These are phyloP conservation scores for Acleris emargana DNA, from an alignment of 2,888 invertebrate genomes.

Conservation along the genomic window DNA sequence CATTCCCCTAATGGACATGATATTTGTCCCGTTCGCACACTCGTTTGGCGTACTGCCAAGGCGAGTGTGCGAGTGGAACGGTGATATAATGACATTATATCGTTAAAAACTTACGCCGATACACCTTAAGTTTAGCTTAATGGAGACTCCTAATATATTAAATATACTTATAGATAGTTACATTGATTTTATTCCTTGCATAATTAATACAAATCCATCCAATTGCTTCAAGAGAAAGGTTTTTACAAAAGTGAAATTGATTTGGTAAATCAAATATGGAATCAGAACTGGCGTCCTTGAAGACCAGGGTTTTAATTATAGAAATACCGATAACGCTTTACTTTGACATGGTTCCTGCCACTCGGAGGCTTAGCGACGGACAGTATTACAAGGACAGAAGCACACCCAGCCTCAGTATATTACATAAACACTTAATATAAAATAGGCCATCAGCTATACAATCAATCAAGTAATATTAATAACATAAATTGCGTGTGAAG, in stretches of 20 bases:
- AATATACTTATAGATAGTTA: slow-evolving; percentile 77
- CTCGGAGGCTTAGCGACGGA: not conserved
- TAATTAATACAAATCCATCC: slow-evolving; percentile 59
- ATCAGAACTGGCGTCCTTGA: not conserved
- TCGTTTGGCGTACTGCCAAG: slow-evolving; percentile 38
- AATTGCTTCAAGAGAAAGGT: slow-evolving; percentile 37
- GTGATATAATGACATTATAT: slow-evolving; percentile 68
- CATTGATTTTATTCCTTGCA: slow-evolving; percentile 58
- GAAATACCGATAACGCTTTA: slow-evolving; percentile 14
- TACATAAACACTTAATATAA: slow-evolving; percentile 58
- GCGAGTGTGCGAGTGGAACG: slow-evolving; percentile 56
- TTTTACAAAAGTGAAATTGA: slow-evolving; percentile 35
- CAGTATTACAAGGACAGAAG: slow-evolving; percentile 37
- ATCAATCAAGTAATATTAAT: slow-evolving; percentile 10
- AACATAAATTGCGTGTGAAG: slow-evolving; percentile 4
- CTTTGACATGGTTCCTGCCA: not conserved
- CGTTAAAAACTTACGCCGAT: slow-evolving; percentile 78
- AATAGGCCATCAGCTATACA: slow-evolving; percentile 60
- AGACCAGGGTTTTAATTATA: not conserved
- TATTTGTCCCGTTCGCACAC: slow-evolving; percentile 56
- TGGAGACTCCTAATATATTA: slow-evolving; percentile 79
- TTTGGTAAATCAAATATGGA: slow-evolving; percentile 21
- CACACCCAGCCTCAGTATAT: slow-evolving; percentile 60
- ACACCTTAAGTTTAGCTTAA: slow-evolving; percentile 75
- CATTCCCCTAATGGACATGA: slow-evolving; percentile 80